Conservation (phyloP, 2,888 invertebrate genomes). For the Oscheius sp. region DNA sequence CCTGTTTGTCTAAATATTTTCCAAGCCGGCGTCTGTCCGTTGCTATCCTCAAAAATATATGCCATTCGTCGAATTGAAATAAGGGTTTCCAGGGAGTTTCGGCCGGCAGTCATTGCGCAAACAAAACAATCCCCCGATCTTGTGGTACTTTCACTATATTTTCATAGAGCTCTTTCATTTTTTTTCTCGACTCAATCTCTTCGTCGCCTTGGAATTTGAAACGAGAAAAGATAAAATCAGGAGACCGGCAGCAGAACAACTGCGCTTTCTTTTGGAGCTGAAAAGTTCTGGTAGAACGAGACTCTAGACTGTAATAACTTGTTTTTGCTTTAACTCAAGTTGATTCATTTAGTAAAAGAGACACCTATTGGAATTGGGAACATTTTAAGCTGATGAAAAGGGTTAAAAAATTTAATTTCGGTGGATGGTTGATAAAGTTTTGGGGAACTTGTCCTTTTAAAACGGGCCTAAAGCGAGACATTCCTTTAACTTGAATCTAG, state of each 20-base stretch:
- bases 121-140: conserved; percentile 2
- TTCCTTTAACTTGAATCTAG: background rate
- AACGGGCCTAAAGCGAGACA: background rate
- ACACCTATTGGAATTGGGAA: no score
- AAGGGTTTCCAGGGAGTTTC: background rate
- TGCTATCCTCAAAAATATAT: background rate
- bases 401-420: no score
- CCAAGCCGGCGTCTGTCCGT: background rate
- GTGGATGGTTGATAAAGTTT: no score
- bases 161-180: background rate
- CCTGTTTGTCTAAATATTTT: background rate
- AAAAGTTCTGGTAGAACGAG: background rate
- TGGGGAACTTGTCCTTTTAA: no score
- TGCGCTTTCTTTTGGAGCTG: no score
- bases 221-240: conserved; percentile 9
- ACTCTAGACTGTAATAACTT: background rate
- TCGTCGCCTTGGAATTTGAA: conserved; percentile 1
- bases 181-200: background rate
- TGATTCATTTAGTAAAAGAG: no score
- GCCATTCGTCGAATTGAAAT: background rate
- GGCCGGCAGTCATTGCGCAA: conserved; percentile 4
- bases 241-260: background rate
- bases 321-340: no score
- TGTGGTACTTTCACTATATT: conserved; percentile 3
- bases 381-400: no score